Evolutionary conservation across 2,113 vertebrate genomes (phyloP).

Genomic region (Piliocolobus tephrosceles): DNA sequence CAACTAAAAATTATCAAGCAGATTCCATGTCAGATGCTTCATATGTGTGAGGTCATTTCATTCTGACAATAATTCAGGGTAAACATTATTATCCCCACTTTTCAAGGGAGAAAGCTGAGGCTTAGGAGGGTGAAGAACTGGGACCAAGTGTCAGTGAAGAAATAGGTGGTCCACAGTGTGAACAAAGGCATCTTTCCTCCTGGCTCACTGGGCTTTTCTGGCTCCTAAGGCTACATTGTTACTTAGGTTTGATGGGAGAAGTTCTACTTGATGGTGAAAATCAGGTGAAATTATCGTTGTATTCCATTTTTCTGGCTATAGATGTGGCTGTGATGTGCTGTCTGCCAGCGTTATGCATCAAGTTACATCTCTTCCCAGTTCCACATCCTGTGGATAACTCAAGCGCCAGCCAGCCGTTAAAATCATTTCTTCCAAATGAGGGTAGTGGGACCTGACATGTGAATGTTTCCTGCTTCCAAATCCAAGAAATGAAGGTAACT

Average conservation of each 20-base stretch:
- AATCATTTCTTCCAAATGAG: not conserved
- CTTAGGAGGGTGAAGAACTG: too few relatives aligned
- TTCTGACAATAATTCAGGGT: not conserved
- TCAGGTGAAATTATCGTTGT: constrained; percentile 24
- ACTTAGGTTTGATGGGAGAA: not conserved
- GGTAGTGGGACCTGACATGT: not conserved
- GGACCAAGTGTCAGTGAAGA: not conserved
- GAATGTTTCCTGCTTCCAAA: not conserved
- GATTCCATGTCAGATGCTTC: not conserved
- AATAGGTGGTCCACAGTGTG: rapidly evolving
- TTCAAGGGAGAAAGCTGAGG: not conserved
- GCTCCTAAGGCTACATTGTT: not conserved
- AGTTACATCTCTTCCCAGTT: constrained; percentile 29
- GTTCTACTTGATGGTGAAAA: constrained; percentile 54
- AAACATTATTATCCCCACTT: not conserved
- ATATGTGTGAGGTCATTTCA: not conserved
- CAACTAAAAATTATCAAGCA: not conserved
- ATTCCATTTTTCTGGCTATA: constrained; percentile 48
- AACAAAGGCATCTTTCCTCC: not conserved
- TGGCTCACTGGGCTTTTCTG: not conserved
- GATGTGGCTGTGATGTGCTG: constrained; percentile 51
- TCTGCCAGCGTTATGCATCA: constrained; percentile 45
- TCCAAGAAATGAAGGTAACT: not conserved
- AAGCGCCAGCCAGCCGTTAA: not conserved
- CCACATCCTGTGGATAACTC: not conserved